Evolutionary conservation across 2,888 invertebrate genomes (phyloP), one percentile per base, ranked within the genome.

Genomic region (Hirudinaria manillensis): DNA sequence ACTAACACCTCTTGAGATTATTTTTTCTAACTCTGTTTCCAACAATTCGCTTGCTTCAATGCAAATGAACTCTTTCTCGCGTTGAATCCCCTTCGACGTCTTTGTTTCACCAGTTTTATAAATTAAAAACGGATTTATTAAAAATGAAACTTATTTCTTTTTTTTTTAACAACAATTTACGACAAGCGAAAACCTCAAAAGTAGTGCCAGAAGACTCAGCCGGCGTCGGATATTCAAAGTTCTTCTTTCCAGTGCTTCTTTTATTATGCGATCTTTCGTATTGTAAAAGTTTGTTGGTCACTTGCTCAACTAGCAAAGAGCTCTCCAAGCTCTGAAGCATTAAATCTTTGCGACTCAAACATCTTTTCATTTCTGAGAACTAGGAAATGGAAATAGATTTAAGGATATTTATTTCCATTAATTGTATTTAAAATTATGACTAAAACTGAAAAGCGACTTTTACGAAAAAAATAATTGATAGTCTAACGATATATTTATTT

Each of bases 341-440:
- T n/a, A 61, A 10, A 29, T 61, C 61, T 61, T 61, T 61, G 13
- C 61, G 24, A 61, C 61, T 61, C 61, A 61, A 61, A 61, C 61
- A 61, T 13, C 13, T 29, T 61, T 61, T 61, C 24, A 61, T 61
- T 10, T 61, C 13, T 2, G 29, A 24, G 13, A 61, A 61, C 61
- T 61, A 10, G 7, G 6, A 61, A 61, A 61, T 10, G n/a, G n/a
- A 7, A 27, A 16, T 61, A 10, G 1, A 61, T 16, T 61, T 61
- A 61, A 61, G 29, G 24, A 61, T 19, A 61, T 61, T 29, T 61
- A 1, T 21, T 16, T 24, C n/a, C 24, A 16, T 27, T 24, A 61
- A 27, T 61, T 61, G 13, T 61, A 7, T n/a, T 61, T 29, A 53
- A 53, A 13, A 16, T 53, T 53, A 16, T 61, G 10, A 13, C 24